Conservation (phyloP, 1,140 invertebrate species). For the Zaprionus lachaisei region DNA sequence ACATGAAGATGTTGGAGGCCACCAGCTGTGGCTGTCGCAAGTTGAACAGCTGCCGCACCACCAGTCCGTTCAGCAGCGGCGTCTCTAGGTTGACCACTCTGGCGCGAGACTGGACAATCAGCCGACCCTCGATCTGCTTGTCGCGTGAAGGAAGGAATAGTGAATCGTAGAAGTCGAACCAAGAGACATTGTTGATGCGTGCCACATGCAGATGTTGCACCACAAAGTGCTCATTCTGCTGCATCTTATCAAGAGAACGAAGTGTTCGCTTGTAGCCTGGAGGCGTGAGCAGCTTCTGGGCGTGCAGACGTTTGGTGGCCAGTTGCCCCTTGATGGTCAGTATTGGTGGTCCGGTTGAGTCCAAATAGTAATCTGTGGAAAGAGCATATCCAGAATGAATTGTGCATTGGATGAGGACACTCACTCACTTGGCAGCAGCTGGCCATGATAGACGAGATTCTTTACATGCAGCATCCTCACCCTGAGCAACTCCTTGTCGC, state of each 20-base stretch:
- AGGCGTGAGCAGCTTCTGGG: slow-evolving; percentile 43
- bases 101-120: slow-evolving; percentile 54
- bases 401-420: too few relatives aligned
- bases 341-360: slow-evolving; percentile 29
- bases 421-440: slow-evolving; percentile 60
- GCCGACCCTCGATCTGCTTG: slow-evolving; percentile 47
- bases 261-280: slow-evolving; percentile 3
- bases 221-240: slow-evolving; percentile 2
- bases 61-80: slow-evolving; percentile 56
- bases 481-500: slow-evolving; percentile 43
- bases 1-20: slow-evolving; percentile 65
- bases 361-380: slow-evolving; percentile 46
- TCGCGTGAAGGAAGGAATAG: slow-evolving; percentile 70
- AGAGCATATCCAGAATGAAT: not conserved
- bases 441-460: slow-evolving; percentile 64
- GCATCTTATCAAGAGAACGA: not conserved
- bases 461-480: slow-evolving; percentile 54
- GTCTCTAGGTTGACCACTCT: slow-evolving; percentile 52
- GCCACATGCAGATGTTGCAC: slow-evolving; percentile 59
- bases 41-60: slow-evolving; percentile 69
- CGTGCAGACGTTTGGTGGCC: slow-evolving; percentile 34
- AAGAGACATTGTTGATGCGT: slow-evolving; percentile 63
- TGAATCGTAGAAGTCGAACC: slow-evolving; percentile 64
- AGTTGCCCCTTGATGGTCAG: slow-evolving; percentile 43
- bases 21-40: slow-evolving; percentile 60